Conservation (phyloP, 2,113 vertebrate species). For the Prinia subflava region DNA sequence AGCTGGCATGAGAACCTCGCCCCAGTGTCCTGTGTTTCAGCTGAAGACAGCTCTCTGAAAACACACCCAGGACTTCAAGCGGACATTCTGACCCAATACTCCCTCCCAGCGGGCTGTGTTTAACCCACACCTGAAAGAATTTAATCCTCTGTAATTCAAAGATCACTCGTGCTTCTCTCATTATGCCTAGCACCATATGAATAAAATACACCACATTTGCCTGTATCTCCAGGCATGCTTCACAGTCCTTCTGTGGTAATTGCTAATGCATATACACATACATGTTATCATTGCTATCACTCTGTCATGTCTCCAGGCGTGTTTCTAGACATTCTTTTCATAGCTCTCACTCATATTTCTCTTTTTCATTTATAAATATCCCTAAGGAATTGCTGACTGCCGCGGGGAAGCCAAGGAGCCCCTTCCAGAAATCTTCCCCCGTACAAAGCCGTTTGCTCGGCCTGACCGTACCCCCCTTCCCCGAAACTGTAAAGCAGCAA, state of each 20-base stretch:
- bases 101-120: constrained; percentile 3
- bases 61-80: neutral
- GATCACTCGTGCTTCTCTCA: neutral
- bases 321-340: neutral
- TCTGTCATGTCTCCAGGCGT: neutral
- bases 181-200: neutral
- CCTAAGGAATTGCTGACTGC: too few relatives aligned
- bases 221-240: neutral
- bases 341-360: neutral
- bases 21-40: neutral
- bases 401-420: neutral
- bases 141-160: neutral
- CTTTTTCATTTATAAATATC: neutral
- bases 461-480: neutral
- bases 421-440: neutral
- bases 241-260: neutral
- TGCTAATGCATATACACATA: neutral
- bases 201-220: neutral
- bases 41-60: neutral
- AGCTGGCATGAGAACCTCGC: neutral
- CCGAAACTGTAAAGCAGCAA: neutral
- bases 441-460: accelerated
- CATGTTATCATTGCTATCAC: neutral
- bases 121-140: neutral
- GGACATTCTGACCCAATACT: neutral